Conservation (phyloP, 2,113 vertebrate genomes). For the Urocynchramus pylzowi region DNA sequence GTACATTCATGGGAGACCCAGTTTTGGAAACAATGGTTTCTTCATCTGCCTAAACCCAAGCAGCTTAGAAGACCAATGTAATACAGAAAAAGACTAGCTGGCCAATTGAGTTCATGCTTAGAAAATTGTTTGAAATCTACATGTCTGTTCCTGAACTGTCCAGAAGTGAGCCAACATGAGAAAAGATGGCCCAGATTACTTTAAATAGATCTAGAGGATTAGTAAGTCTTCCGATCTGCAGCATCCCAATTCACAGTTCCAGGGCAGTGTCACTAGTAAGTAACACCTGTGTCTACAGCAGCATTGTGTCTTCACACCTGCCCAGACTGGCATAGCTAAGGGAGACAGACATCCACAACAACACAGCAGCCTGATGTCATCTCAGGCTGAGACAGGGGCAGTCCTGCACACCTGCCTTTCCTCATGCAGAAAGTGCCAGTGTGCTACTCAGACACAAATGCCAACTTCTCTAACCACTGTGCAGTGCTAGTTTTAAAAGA, state of each 20-base stretch:
- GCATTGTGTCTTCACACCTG: neutral
- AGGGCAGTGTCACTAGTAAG: neutral
- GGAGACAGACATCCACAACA: neutral
- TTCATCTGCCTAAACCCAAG: neutral
- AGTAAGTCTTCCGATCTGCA: fast-evolving
- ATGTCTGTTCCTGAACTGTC: neutral
- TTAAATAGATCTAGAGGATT: neutral
- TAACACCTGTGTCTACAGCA: neutral
- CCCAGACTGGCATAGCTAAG: neutral
- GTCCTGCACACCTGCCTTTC: neutral
- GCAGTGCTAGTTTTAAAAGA: neutral
- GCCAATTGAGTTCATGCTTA: neutral
- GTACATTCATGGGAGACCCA: fast-evolving
- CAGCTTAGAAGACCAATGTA: neutral
- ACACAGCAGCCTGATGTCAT: neutral
- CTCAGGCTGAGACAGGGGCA: neutral
- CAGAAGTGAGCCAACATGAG: neutral
- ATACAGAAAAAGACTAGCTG: neutral
- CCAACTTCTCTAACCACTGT: neutral
- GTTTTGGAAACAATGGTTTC: neutral
- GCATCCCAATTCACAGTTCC: neutral
- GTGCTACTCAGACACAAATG: neutral
- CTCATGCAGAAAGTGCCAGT: fast-evolving
- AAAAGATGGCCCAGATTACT: neutral
- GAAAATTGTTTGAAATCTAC: neutral